Conservation (phyloP, 2,888 invertebrate genomes). For the Argyra leucocephala region DNA sequence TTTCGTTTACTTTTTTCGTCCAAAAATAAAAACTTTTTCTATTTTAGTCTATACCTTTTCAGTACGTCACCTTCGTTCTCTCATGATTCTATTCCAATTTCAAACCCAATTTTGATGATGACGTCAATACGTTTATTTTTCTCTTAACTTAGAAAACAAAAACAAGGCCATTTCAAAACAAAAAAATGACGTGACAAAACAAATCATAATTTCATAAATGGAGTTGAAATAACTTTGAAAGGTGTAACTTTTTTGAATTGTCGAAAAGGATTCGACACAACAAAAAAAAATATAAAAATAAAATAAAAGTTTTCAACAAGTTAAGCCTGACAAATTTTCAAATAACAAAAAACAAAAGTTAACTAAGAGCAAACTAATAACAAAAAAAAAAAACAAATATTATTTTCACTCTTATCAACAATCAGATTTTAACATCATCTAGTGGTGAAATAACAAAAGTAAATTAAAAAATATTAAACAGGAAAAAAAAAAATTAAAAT, state of each 20-base stretch:
- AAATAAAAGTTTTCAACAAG: not conserved
- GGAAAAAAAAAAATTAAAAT: not conserved
- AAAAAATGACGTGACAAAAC: slow-evolving; percentile 1
- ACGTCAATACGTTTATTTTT: no score
- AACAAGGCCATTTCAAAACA: not conserved
- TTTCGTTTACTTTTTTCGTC: not conserved
- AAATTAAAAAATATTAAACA: no score
- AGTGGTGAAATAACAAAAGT: not conserved
- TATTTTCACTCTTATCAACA: not conserved
- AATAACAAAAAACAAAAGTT: not conserved
- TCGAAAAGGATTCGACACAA: not conserved
- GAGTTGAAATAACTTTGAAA: slow-evolving; percentile 4
- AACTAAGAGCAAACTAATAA: not conserved
- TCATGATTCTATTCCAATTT: no score
- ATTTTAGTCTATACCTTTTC: no score
- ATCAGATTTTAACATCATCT: not conserved
- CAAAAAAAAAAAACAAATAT: not conserved
- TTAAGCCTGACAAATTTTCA: not conserved
- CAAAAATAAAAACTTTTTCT: not conserved
- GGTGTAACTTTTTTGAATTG: slow-evolving; percentile 1
- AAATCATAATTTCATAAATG: not conserved
- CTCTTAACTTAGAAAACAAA: no score
- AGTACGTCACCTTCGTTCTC: no score
- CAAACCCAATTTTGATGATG: no score
- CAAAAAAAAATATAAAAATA: not conserved